Evolutionary conservation across 2,113 vertebrate genomes (phyloP), one percentile per base, ranked within the genome.

Genomic region (Heterochromis multidens): DNA sequence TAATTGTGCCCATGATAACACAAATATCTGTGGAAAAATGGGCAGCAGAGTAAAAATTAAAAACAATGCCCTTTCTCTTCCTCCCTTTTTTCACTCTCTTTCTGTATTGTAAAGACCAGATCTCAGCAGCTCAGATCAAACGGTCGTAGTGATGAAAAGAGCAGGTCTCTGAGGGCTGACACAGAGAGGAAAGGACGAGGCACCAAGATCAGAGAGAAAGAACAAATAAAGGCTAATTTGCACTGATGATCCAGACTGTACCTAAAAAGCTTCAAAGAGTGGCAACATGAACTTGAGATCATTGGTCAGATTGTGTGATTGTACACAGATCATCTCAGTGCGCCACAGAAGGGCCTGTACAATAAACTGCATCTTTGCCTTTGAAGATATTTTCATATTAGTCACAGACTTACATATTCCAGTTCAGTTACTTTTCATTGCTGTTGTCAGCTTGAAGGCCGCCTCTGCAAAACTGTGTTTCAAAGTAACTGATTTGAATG

Each of bases 61-160:
- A 79, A 81, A 92, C 80, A 89, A 84, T 65, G 56, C 59, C 10
- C 79, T 52, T 56, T 81, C 49, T 61, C 74, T 65, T 21, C 43
- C 23, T 37, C 21, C 35, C 25, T 74, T n/a, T 40, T 60, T 40
- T 49, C 70, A 21, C 70, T 23, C 14, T 62, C 25, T 79, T 25
- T 81, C 46, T 70, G 80, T 74, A 63, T 80, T 16, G 62, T 29
- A 81, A 82, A 83, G 87, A 90, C 67, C 81, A 87, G 84, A 87
- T 80, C 91, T 89, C 60, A 35, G 81, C 76, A 49, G 60, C 58
- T 70, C 86, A 85, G 84, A 94, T 94, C 93, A 93, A 95, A 94
- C 85, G 40, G 58, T 29, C 16, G 21, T 57, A 49, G 80, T 67
- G 88, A 95, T 94, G 92, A 94, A 95, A 93, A 92, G 91, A 90